Evolutionary conservation across 2,113 vertebrate species (phyloP).

Genomic region (Phaethon lepturus): DNA sequence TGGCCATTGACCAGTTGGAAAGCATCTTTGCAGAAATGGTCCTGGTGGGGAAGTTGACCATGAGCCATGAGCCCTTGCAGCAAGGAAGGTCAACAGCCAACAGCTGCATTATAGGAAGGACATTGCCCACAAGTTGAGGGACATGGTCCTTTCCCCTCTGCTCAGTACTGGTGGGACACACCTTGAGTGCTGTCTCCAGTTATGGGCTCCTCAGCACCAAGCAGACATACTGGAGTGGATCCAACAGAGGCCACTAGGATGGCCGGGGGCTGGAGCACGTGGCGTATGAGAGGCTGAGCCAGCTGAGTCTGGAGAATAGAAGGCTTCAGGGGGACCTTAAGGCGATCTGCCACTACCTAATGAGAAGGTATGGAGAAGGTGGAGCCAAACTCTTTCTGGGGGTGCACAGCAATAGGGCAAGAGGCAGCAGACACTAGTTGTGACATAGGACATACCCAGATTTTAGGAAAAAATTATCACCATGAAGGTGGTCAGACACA

Average conservation of each 20-base stretch:
- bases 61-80: neutral
- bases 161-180: neutral
- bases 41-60: neutral
- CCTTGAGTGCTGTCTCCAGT: neutral
- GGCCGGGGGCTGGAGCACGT: neutral
- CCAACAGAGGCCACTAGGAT: neutral
- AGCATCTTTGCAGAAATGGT: neutral
- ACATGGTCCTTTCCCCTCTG: neutral
- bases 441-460: rapidly evolving
- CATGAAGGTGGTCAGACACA: neutral
- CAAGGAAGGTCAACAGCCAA: neutral
- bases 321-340: neutral
- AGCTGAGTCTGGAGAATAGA: neutral
- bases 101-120: neutral
- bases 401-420: neutral
- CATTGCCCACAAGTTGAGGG: neutral
- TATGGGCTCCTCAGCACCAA: neutral
- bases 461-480: neutral
- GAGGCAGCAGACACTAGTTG: neutral
- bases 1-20: neutral
- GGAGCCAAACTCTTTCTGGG: neutral
- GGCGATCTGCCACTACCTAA: neutral
- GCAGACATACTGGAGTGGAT: neutral
- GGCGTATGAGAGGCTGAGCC: neutral
- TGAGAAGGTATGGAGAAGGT: neutral